Evolutionary conservation across 2,888 invertebrate species (phyloP), one percentile per base, ranked within the genome.

Genomic region (Merodon equestris): DNA sequence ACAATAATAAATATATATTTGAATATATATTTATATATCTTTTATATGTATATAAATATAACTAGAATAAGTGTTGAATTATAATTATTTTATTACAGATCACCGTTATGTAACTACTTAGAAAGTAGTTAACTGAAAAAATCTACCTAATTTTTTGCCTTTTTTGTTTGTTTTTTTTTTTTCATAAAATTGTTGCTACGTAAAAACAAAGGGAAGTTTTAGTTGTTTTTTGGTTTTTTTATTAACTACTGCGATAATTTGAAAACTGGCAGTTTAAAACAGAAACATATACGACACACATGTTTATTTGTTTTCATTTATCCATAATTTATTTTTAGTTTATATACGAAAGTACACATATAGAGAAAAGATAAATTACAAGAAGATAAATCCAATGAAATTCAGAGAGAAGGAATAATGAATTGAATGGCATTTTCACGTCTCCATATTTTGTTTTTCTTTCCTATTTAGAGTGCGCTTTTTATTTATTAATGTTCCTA

Each of bases 201-300:
- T 70, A 74, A 74, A n/a, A n/a, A 74, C 64, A 38, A 40, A 81
- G 51, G 67, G 61, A 81, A 71, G 73, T 81, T 67, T 14, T 60
- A 27, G 42, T 71, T 66, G 63, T 66, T 72, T 64, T 48, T 57
- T 70, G 71, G n/a, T 71, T 53, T 74, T 42, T 44, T 66, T 27
- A 82, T 82, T 82, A 54, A 57, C 53, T 73, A 68, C 77, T 77
- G 77, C 77, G 58, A 72, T 73, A 63, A 77, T 72, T 77, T 77
- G 53, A 77, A 73, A 73, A 68, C 36, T 74, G 74, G 79, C 79
- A 79, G 79, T 79, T 74, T 18, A 64, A 27, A 79, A 73, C 73
- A 64, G 54, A 79, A 79, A 74, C 66, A 56, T 38, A 70, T 70
- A 79, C 68, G 60, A 79, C 74, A 77, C 74, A 79, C 79, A 73